Evolutionary conservation across 2,113 vertebrate species (phyloP).

Genomic region (Peromyscus maniculatus): DNA sequence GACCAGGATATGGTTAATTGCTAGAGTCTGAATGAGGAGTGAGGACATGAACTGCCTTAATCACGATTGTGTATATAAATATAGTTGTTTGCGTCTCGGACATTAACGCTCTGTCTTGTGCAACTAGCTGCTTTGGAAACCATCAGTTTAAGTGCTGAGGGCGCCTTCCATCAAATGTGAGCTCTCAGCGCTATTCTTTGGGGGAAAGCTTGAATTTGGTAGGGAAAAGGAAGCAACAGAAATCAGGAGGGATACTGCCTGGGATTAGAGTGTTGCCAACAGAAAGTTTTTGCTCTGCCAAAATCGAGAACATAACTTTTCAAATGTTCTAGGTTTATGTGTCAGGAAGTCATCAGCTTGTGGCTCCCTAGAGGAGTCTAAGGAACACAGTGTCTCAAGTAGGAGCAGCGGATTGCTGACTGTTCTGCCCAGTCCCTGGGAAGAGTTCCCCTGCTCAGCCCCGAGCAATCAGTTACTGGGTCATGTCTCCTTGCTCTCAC

Average conservation of each 20-base stretch:
- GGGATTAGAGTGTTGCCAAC: background rate
- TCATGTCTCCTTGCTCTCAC: background rate
- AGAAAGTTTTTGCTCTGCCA: background rate
- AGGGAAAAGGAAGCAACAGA: background rate
- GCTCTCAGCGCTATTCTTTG: background rate
- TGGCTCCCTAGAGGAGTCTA: background rate
- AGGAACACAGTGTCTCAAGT: background rate
- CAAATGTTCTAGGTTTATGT: background rate
- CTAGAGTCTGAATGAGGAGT: background rate
- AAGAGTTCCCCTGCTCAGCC: background rate
- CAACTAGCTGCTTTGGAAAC: background rate
- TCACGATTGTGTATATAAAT: background rate
- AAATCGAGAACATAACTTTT: background rate
- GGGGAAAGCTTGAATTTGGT: background rate
- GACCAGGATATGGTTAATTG: background rate
- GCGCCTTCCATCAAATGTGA: background rate
- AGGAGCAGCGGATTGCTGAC: background rate
- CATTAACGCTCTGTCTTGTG: background rate
- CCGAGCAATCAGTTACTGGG: background rate
- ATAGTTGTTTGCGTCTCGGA: background rate
- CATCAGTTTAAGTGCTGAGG: background rate
- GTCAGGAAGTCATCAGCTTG: background rate
- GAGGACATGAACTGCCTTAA: rapidly evolving
- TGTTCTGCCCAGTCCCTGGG: background rate
- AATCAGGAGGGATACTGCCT: background rate